Base-by-base conservation (phyloP, 2,888 invertebrate genomes). In the Thecocarcelia acutangulata region DNA sequence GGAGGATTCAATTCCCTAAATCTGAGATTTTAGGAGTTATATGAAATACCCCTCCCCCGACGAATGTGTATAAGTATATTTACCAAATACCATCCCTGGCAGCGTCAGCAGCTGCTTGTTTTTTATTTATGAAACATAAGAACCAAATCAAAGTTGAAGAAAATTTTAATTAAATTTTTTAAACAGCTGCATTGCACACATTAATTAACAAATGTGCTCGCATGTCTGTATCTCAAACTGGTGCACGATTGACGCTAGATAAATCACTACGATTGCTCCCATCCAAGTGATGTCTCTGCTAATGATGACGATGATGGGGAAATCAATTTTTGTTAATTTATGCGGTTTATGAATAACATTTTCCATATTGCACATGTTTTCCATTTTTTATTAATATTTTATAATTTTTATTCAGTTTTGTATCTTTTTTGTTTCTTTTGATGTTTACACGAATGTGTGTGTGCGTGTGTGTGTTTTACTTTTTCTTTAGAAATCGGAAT, bases 151-250 rank as follows among this genome's bases (percentile, higher is more conserved):
- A 15, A 48, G 12, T 28, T 40, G 50, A 24, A 40, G 19, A 6
- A 9, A 37, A 46, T 59, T 64, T 64, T 70, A 70, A 77, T 77
- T 77, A 70, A 64, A 70, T 48, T 64, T 54, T 77, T 56, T 33
- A 37, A 13, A 15, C 28, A 54, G 3, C 40, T 50, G 11, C 28
- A 19, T 58, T 37, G 13, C 9, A 8, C 5, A 8, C 33, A 33
- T 8, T 8, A 1, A 33, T 28, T 28, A 33, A 8, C 33, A 33
- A 33, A 33, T 50, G 46, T 46, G 15, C 12, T 12, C 12, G 42
- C n/a, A 42, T 13, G n/a, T 3, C 12, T 21, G 11, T 15, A n/a
- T n/a, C n/a, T n/a, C n/a, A n/a, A n/a, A n/a, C 3, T 42, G 33
- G 54, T 73, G 17, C n/a, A 13, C 12, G 46, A 24, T 19, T 48